Conservation (phyloP, 2,888 invertebrate species). For the Megalurothrips usitatus region DNA sequence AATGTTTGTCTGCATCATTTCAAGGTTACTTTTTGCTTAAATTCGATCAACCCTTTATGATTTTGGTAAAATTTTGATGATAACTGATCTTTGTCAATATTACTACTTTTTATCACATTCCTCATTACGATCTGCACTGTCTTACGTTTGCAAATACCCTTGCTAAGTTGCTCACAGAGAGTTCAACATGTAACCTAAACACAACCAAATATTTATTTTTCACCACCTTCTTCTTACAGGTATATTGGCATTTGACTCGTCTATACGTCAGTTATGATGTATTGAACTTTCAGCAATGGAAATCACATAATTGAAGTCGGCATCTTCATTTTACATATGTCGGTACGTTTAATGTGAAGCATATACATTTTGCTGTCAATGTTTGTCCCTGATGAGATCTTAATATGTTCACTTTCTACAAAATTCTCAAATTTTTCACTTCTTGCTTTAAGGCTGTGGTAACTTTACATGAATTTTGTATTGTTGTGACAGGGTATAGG, state of each 20-base stretch:
- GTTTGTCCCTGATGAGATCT: background rate
- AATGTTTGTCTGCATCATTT: background rate
- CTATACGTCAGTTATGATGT: too few relatives aligned
- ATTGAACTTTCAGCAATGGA: too few relatives aligned
- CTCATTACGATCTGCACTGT: background rate
- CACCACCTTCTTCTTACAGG: background rate
- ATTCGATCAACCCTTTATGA: background rate
- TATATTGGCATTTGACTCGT: background rate
- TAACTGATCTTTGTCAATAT: background rate
- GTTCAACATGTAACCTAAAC: background rate
- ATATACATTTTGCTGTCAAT: background rate
- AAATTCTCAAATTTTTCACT: background rate
- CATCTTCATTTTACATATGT: background rate
- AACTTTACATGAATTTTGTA: background rate
- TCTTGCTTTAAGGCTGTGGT: background rate
- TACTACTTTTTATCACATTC: background rate
- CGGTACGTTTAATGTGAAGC: background rate
- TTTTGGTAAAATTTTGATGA: background rate
- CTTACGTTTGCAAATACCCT: background rate
- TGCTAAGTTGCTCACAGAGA: background rate
- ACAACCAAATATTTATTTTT: background rate
- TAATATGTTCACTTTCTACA: background rate
- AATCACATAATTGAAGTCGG: too few relatives aligned
- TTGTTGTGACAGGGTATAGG: background rate
- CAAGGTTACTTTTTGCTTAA: background rate